Conservation (phyloP, 2,113 vertebrate species). For the Centropristis striata region DNA sequence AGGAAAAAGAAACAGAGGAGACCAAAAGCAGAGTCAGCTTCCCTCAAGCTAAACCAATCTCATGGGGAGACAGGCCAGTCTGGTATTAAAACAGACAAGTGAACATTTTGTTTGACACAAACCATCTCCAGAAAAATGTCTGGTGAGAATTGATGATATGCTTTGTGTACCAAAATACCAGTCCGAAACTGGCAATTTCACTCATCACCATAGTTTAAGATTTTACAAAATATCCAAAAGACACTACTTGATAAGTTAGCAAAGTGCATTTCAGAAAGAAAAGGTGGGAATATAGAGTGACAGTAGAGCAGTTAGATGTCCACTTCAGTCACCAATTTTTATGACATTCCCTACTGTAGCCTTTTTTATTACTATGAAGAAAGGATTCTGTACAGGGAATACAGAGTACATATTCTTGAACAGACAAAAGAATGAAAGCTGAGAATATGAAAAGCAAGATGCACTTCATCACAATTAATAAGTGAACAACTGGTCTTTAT, state of each 20-base stretch:
- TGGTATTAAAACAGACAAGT: conserved; percentile 75
- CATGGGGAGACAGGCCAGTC: conserved; percentile 33
- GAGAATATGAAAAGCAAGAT: background rate
- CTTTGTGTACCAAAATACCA: conserved; percentile 60
- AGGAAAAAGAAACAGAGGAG: conserved; percentile 67
- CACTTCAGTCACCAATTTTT: conserved; percentile 16
- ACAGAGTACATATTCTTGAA: background rate
- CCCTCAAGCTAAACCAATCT: conserved; percentile 62
- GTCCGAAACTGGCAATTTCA: conserved; percentile 43
- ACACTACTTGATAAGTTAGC: background rate
- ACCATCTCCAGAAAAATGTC: conserved; percentile 54
- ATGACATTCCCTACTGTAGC: no score
- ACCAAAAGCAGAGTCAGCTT: conserved; percentile 69
- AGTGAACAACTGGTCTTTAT: conserved; percentile 1
- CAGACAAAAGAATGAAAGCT: background rate
- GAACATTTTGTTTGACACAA: conserved; percentile 69
- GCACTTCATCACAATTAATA: conserved; percentile 20
- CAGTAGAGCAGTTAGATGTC: conserved; percentile 29
- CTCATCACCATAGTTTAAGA: conserved; percentile 43
- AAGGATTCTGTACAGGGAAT: conserved; percentile 1
- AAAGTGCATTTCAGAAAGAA: background rate
- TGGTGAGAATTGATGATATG: conserved; percentile 65
- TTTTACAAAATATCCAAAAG: conserved; percentile 12
- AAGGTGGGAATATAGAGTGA: background rate
- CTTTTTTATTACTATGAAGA: background rate